A percentile compares a stretch with the other conserved stretches of the same genome.
Evolutionary conservation across 1,140 invertebrate species (phyloP).

Genomic region (Saxidomus purpurata): DNA sequence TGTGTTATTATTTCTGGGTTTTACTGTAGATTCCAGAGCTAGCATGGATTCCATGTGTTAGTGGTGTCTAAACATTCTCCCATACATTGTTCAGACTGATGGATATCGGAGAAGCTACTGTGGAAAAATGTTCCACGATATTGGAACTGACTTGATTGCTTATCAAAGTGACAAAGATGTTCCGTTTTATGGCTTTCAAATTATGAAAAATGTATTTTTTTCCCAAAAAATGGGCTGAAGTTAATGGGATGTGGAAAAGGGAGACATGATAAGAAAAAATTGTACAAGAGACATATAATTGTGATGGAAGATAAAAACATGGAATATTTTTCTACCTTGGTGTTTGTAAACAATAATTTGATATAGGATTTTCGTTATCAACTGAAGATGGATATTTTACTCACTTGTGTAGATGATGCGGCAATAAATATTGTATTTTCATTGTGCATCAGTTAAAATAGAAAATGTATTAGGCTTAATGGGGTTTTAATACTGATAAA

Average conservation of each 20-base stretch:
- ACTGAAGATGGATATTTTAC: too few species aligned
- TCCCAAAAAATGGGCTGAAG: too few species aligned
- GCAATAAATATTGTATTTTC: too few species aligned
- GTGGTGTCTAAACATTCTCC: background rate
- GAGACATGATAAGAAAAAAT: background rate
- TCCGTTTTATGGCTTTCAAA: slow-evolving; percentile 38
- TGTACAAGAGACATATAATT: too few species aligned
- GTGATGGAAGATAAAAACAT: too few species aligned
- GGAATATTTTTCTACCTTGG: too few species aligned
- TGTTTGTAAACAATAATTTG: too few species aligned
- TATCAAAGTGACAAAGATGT: slow-evolving; percentile 4
- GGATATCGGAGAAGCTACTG: background rate
- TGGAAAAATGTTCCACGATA: slow-evolving; percentile 1
- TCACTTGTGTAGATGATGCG: too few species aligned
- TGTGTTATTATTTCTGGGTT: background rate
- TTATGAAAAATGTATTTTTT: slow-evolving; percentile 27
- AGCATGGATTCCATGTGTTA: background rate
- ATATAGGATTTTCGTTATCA: too few species aligned
- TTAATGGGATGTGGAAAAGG: background rate
- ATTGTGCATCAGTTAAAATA: too few species aligned
- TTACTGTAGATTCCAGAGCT: background rate
- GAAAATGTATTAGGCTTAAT: too few species aligned
- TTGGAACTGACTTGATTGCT: slow-evolving; percentile 3
- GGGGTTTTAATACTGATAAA: too few species aligned
- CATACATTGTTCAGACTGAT: background rate